Evolutionary conservation across 2,888 invertebrate species (phyloP).

Genomic region (Eulithis prunata): DNA sequence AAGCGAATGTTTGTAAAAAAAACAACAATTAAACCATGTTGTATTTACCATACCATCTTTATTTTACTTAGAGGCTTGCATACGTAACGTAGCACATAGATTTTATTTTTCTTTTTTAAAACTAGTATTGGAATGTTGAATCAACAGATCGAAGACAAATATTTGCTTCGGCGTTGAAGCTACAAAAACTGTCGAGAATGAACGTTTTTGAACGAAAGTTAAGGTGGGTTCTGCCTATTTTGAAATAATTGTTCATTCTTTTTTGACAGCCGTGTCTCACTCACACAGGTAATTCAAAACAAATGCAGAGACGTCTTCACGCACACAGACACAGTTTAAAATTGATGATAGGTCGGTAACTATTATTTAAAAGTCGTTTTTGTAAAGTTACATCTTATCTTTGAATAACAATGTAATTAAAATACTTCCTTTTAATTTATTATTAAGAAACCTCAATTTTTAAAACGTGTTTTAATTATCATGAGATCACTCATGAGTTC

Average conservation of each 20-base stretch:
- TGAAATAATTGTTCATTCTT: neutral
- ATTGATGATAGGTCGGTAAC: too few relatives aligned
- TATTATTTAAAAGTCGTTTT: too few relatives aligned
- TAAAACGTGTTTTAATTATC: too few relatives aligned
- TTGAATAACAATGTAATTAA: too few relatives aligned
- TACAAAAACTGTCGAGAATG: constrained; percentile 29
- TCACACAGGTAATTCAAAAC: too few relatives aligned
- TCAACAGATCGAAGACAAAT: constrained; percentile 65
- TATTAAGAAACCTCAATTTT: too few relatives aligned
- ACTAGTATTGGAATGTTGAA: constrained; percentile 51
- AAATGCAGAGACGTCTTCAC: neutral
- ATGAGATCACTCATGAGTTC: too few relatives aligned
- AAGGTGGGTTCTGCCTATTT: constrained; percentile 36
- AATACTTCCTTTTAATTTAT: too few relatives aligned
- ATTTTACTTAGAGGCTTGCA: constrained; percentile 37
- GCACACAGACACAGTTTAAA: too few relatives aligned
- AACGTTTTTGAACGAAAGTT: constrained; percentile 7
- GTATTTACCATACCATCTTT: constrained; percentile 9
- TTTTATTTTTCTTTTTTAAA: constrained; percentile 46
- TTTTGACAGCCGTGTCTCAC: too few relatives aligned
- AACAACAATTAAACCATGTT: neutral
- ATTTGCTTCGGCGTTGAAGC: constrained; percentile 51
- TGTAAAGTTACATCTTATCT: too few relatives aligned
- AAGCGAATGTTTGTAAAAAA: neutral
- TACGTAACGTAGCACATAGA: constrained; percentile 41